phyloP scores from a whole-genome alignment of 2,113 vertebrate genomes.

The Dasypus novemcinctus region DNA sequence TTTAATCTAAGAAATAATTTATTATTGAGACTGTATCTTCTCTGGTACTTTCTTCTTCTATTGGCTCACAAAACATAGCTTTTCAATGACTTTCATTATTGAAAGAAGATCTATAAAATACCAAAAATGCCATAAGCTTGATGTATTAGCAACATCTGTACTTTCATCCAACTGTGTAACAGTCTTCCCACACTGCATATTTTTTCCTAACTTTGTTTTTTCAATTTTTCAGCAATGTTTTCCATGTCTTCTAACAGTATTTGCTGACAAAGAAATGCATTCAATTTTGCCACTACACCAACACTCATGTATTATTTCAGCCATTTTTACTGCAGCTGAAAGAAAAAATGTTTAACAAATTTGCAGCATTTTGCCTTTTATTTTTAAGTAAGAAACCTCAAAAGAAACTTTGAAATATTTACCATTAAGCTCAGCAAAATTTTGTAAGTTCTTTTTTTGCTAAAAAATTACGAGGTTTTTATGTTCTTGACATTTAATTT shows the following conservation, averaged over 20 bases:
- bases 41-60: not conserved
- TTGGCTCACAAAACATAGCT: not conserved
- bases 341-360: slow-evolving; percentile 5
- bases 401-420: not conserved
- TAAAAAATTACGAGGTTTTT: not conserved
- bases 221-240: slow-evolving; percentile 17
- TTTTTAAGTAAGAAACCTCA: slow-evolving; percentile 3
- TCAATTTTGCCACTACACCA: slow-evolving; percentile 1
- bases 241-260: not conserved
- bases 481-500: not conserved
- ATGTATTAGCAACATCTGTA: slow-evolving; percentile 43
- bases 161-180: slow-evolving; percentile 29
- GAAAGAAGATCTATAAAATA: not conserved
- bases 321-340: not conserved
- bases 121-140: not conserved
- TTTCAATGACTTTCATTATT: slow-evolving; percentile 47
- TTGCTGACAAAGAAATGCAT: slow-evolving; percentile 50
- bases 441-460: not conserved
- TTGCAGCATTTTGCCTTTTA: not conserved
- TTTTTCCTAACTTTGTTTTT: slow-evolving; percentile 26
- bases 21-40: not conserved
- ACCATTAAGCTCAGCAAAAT: not conserved
- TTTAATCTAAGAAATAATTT: slow-evolving; percentile 57
- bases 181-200: not conserved
- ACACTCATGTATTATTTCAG: slow-evolving; percentile 6